Evolutionary conservation across 2,888 invertebrate genomes (phyloP), one percentile per base, ranked within the genome.

Genomic region (Pristionchus mayeri): DNA sequence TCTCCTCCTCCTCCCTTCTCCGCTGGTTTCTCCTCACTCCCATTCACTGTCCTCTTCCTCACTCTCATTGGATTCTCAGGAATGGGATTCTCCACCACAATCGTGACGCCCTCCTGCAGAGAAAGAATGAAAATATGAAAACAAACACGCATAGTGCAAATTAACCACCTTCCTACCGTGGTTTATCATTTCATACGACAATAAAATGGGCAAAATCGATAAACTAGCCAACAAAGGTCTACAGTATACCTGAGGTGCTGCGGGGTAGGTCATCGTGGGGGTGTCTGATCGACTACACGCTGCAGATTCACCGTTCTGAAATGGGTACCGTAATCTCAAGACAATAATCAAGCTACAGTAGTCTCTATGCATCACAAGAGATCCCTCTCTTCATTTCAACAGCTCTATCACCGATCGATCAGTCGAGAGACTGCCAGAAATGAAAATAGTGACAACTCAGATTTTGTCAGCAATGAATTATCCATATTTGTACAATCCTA

Each of bases 11-110:
- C 67, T 67, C 37, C 37, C 27, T 27, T n/a, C 67, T 40, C 67
- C n/a, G 16, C 37, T 21, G 75, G 67, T 7, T 76, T 40, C 57
- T 81, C 81, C 21, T 81, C 81, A 3, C 24, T 27, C 2, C 21
- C 30, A 37, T 60, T 30, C 24, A 24, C n/a, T 30, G 60, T 81
- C 27, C 60, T 57, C 60, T 81, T 81, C 21, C 81, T 13, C 13
- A 81, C 57, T 24, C 81, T 21, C n/a, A 81, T 18, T 18, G 40
- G 6, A 24, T 16, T 81, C 81, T 81, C 81, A 3, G 81, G 81
- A 7, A 81, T 24, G 2, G n/a, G 44, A 27, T 81, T 60, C 16
- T 21, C 37, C 1, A 81, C 7, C n/a, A 37, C 37, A 27, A 67
- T 67, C 6, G 67, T 60, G 21, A 34, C 67, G 67, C 18, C 37